phyloP scores from a whole-genome alignment of 2,797 vertebrate species.

The Dermochelys coriacea region DNA sequence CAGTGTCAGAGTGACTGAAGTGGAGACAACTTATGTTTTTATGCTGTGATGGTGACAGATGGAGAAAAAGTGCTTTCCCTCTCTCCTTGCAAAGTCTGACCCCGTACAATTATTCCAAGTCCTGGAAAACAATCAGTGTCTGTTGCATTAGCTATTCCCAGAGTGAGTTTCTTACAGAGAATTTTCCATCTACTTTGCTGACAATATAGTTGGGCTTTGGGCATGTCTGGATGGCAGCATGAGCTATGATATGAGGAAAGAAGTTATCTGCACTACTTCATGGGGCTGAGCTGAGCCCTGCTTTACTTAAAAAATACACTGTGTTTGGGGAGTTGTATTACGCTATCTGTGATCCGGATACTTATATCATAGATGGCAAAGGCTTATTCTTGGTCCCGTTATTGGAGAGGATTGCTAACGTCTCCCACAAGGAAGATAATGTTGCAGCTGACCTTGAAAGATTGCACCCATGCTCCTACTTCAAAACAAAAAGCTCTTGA shows the following conservation, averaged over 20 bases:
- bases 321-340: not conserved
- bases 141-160: not conserved
- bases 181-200: conserved; percentile 6
- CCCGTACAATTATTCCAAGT: not conserved
- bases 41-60: not conserved
- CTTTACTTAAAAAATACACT: not conserved
- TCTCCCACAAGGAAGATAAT: not conserved
- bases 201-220: not conserved
- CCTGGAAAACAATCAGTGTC: not conserved
- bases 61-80: not conserved
- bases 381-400: not conserved
- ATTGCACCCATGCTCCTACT: not conserved
- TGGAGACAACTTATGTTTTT: not conserved
- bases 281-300: not conserved
- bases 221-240: not conserved
- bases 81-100: not conserved
- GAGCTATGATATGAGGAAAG: not conserved
- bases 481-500: not conserved
- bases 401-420: not conserved
- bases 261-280: conserved; percentile 17
- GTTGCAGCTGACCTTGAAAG: not conserved
- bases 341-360: not conserved
- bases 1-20: not conserved
- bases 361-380: not conserved
- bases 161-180: not conserved